Evolutionary conservation across 2,113 vertebrate species (phyloP).

Genomic region (Nerophis lumbriciformis): DNA sequence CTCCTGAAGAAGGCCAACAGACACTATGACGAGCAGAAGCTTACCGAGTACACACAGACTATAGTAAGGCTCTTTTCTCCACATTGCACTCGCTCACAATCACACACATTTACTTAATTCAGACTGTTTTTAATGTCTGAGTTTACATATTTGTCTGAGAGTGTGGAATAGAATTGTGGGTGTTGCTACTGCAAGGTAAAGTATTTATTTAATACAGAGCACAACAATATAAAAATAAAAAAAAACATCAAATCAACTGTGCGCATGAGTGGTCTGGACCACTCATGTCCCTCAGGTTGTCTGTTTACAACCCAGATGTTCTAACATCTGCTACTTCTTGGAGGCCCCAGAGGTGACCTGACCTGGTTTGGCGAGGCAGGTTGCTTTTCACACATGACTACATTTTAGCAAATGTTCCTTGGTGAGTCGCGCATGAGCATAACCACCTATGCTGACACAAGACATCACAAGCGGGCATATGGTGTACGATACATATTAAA

Average conservation of each 20-base stretch:
- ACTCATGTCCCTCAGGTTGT: slow-evolving; percentile 47
- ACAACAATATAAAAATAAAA: too few species aligned
- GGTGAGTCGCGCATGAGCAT: not conserved
- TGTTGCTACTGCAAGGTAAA: too few species aligned
- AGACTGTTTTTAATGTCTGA: not conserved
- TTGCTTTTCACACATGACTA: slow-evolving; percentile 4
- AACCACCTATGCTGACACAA: not conserved
- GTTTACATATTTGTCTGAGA: too few species aligned
- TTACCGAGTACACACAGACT: slow-evolving; percentile 95
- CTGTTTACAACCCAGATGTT: slow-evolving; percentile 57
- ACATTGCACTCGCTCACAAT: not conserved
- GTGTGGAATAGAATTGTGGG: too few species aligned
- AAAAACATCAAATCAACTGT: not conserved
- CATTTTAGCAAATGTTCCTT: not conserved
- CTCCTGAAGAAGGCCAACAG: slow-evolving; percentile 94
- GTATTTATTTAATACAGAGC: not conserved
- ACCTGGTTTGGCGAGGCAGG: slow-evolving; percentile 34
- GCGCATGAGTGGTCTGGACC: slow-evolving; percentile 15
- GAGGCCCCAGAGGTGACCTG: slow-evolving; percentile 41
- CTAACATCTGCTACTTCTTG: slow-evolving; percentile 56
- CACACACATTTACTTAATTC: not conserved
- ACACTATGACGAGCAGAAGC: slow-evolving; percentile 89
- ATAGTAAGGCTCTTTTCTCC: slow-evolving; percentile 74
- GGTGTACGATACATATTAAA: too few species aligned
- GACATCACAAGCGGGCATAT: too few species aligned